A percentile compares a stretch with the other conserved stretches of the same genome.
These are phyloP conservation scores for Melipona beecheii DNA, from an alignment of 2,888 invertebrate species.

Conservation along the genomic window DNA sequence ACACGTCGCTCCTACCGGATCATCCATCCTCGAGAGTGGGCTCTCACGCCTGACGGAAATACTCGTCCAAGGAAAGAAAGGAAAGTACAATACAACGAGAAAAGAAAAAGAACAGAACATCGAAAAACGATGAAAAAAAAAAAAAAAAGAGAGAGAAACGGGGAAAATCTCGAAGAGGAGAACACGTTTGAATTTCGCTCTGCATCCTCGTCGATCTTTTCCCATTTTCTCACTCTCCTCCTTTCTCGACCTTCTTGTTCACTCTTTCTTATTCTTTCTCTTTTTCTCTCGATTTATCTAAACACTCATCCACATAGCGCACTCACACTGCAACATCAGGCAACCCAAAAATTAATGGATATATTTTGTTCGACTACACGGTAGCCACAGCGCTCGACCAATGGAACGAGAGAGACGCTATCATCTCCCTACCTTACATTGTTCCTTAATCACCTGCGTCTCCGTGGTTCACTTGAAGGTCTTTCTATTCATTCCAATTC, in stretches of 20 bases:
- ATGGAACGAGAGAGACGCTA: conserved; percentile 71
- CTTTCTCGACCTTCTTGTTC: not conserved
- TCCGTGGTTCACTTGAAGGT: conserved; percentile 61
- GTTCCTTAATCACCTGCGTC: conserved; percentile 58
- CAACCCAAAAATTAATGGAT: conserved; percentile 64
- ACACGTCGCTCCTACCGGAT: conserved; percentile 23
- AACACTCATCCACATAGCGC: conserved; percentile 21
- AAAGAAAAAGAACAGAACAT: not conserved
- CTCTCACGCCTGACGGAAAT: not conserved
- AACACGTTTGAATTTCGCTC: not conserved
- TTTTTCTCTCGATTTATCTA: not conserved
- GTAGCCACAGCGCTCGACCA: conserved; percentile 76
- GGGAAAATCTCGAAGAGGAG: not conserved
- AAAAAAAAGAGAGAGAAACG: not conserved
- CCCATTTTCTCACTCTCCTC: not conserved
- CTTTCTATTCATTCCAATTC: not conserved
- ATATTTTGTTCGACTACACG: conserved; percentile 74
- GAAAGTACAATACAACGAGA: not conserved
- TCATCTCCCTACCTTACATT: conserved; percentile 60
- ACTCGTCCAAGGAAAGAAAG: conserved; percentile 4
- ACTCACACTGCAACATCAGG: conserved; percentile 36
- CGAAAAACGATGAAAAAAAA: not conserved
- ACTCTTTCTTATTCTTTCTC: not conserved
- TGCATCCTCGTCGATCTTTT: not conserved
- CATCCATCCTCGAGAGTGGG: conserved; percentile 7